Conservation (phyloP, 2,113 vertebrate species). For the Helogale parvula region DNA sequence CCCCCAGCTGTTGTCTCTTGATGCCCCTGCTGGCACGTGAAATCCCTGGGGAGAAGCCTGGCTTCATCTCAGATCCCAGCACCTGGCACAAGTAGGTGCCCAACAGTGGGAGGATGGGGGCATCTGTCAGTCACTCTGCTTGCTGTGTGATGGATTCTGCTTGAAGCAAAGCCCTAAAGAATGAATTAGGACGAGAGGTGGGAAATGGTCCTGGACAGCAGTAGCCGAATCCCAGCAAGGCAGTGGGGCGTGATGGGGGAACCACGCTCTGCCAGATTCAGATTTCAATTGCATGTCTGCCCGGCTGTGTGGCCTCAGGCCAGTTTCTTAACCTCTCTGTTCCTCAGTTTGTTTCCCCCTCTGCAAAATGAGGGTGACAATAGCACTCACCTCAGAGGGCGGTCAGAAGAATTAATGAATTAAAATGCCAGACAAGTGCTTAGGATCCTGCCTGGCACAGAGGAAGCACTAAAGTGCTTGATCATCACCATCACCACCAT, state of each 20-base stretch:
- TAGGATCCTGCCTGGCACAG: neutral
- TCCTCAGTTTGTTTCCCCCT: neutral
- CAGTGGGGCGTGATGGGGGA: neutral
- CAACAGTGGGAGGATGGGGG: neutral
- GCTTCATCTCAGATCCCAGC: neutral
- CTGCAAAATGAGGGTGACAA: neutral
- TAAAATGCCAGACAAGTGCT: neutral
- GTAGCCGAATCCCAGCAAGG: neutral
- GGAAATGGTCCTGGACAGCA: neutral
- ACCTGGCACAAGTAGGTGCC: neutral
- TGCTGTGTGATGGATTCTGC: neutral
- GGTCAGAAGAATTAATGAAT: neutral
- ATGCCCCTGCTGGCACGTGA: neutral
- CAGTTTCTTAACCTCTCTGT: slow-evolving; percentile 1
- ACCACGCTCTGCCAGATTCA: neutral
- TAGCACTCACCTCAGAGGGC: neutral
- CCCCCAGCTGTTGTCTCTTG: neutral
- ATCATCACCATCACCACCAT: neutral
- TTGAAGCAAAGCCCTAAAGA: neutral
- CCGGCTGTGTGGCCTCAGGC: neutral
- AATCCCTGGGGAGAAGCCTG: neutral
- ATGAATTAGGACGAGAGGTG: neutral
- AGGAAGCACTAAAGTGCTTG: neutral
- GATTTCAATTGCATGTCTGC: neutral
- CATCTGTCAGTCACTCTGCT: neutral